These are phyloP conservation scores for Eupithecia dodoneata DNA, from an alignment of 2,888 invertebrate species.

Conservation along the genomic window DNA sequence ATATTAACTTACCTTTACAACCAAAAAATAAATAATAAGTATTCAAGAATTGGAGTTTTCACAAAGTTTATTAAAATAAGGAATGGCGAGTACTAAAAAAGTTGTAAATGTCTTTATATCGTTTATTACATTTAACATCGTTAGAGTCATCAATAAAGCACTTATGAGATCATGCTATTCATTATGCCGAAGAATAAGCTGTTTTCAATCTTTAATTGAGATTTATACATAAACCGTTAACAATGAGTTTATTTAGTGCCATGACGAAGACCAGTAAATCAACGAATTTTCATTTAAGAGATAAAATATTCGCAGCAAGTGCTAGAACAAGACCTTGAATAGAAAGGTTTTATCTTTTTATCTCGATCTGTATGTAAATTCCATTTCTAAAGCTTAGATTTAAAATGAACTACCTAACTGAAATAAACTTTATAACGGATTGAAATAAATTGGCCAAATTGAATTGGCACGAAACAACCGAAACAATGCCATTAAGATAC, in stretches of 20 bases:
- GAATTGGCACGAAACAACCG: conserved; percentile 14
- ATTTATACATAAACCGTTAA: not conserved
- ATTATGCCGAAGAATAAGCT: not conserved
- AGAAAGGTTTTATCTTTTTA: not conserved
- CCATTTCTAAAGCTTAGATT: not conserved
- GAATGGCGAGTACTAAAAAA: not conserved
- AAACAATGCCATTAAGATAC: conserved; percentile 6
- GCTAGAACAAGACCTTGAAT: not conserved
- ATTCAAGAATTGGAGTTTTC: not conserved
- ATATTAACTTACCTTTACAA: not conserved
- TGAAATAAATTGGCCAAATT: conserved; percentile 13
- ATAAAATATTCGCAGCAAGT: not conserved
- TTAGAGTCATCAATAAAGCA: not conserved
- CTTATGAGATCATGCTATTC: not conserved
- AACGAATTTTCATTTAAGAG: not conserved
- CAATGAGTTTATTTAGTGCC: not conserved
- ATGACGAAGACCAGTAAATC: not conserved
- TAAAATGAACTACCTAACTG: not conserved
- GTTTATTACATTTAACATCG: not conserved
- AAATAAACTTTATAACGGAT: conserved; percentile 10
- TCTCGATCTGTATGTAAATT: not conserved
- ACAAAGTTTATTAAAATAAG: not conserved
- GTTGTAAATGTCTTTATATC: not conserved
- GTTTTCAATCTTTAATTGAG: conserved; percentile 7
- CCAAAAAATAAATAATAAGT: not conserved